Evolutionary conservation across 2,113 vertebrate genomes (phyloP).

Genomic region (Sylvia atricapilla): DNA sequence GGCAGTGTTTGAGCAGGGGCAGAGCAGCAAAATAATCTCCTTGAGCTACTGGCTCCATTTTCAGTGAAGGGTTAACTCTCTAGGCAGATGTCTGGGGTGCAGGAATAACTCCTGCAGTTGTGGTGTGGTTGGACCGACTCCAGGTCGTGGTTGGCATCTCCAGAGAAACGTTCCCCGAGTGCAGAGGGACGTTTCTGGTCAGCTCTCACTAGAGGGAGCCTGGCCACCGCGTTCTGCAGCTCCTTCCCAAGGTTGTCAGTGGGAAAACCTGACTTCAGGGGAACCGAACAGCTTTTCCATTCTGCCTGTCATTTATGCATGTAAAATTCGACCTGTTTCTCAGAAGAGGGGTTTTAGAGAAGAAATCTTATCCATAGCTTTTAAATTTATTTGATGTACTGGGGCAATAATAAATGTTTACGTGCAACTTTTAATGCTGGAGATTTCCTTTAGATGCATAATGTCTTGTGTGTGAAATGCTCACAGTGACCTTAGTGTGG

Average conservation of each 20-base stretch:
- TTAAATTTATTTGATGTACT: not conserved
- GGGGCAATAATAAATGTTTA: not conserved
- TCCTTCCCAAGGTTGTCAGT: not conserved
- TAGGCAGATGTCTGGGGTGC: not conserved
- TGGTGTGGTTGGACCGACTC: not conserved
- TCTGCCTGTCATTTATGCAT: not conserved
- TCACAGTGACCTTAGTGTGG: not conserved
- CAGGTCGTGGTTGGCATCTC: not conserved
- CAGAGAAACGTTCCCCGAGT: not conserved
- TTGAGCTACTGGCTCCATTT: not conserved
- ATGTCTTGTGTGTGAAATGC: not conserved
- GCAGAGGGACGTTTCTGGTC: not conserved
- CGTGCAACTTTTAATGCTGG: not conserved
- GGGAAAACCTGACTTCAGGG: not conserved
- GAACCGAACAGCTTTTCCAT: not conserved
- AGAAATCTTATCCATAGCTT: not conserved
- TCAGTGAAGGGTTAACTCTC: not conserved
- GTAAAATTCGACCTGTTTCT: not conserved
- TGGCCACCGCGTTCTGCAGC: not conserved
- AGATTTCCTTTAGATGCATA: not conserved
- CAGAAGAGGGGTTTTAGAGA: not conserved
- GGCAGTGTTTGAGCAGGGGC: not conserved
- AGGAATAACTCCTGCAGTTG: not conserved
- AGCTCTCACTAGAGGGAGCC: constrained; percentile 36
- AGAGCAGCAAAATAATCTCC: not conserved